Evolutionary conservation across 2,113 vertebrate species (phyloP), one percentile per base, ranked within the genome.

Genomic region (Lepidiolamprologus cunningtoni): DNA sequence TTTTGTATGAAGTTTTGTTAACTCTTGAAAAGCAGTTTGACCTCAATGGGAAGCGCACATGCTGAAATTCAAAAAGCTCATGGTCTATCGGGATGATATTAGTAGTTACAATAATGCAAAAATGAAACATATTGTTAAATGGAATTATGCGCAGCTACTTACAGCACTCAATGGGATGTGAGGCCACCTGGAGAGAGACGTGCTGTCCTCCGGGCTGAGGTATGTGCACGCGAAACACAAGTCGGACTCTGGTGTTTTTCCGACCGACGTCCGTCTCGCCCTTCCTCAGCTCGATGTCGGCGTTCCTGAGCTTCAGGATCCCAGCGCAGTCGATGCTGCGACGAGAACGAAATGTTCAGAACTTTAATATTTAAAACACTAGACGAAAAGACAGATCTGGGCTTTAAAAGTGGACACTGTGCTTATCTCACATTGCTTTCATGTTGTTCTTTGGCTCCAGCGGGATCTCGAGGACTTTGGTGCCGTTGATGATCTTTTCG

Each of bases 371-470:
- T 78, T 50, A 31, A 78, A n/a, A 8, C 23, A 8, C 3, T 50
- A 3, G 16, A 78, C 4, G 2, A n/a, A 19, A 11, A 45, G 35
- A 28, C 9, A 33, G 19, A 28, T 97, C 97, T 94, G 98, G 97
- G 97, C 0, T 40, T 17, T 23, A 2, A 58, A 52, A 33, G 19
- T 23, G 4, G 28, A n/a, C 16, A 10, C 21, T 12, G 0, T 42
- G 19, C 17, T 47, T 7, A 17, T 28, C 98, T 98, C 95, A 99
- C 99, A 97, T 97, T 16, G 99, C 99, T 94, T 97, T 98, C 99
- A 99, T 99, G 96, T 98, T 98, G 97, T 98, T 99, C 94, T 99
- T 99, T 19, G 98, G 98, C 89, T 99, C 98, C 94, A 99, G 82
- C 0, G 98, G 99, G 80, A 99, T 99, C 96, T 99, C 99, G 4